Conservation (phyloP, 2,888 invertebrate genomes). For the Tuberolachnus salignus region DNA sequence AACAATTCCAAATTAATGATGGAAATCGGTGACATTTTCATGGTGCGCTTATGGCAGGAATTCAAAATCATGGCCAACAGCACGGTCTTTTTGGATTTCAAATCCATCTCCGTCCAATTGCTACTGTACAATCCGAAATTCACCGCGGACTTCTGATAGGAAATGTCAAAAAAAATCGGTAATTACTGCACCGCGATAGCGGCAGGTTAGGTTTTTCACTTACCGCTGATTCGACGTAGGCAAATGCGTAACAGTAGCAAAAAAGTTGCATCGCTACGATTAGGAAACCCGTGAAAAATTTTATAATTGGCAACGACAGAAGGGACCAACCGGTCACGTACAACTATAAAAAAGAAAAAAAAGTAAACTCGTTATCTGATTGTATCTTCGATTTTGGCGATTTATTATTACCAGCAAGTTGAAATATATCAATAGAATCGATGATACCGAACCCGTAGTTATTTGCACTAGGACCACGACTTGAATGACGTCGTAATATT, state of each 20-base stretch:
- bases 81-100: conserved; percentile 34
- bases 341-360: not conserved
- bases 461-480: no score
- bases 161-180: no score
- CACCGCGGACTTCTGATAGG: not conserved
- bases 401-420: no score
- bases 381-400: no score
- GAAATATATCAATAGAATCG: no score
- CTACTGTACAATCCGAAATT: conserved; percentile 31
- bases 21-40: conserved; percentile 7
- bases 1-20: conserved; percentile 36
- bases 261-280: not conserved
- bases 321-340: not conserved
- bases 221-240: not conserved
- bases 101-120: conserved; percentile 34
- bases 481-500: no score
- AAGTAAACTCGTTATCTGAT: no score
- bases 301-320: not conserved
- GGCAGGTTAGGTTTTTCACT: no score
- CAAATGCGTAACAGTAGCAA: conserved; percentile 5
- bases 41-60: conserved; percentile 2
- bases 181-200: no score
- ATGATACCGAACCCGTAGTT: no score
- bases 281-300: not conserved
- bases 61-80: conserved; percentile 24